These are phyloP conservation scores for Oryctes rhinoceros DNA, from an alignment of 1,140 invertebrate species.

Conservation along the genomic window DNA sequence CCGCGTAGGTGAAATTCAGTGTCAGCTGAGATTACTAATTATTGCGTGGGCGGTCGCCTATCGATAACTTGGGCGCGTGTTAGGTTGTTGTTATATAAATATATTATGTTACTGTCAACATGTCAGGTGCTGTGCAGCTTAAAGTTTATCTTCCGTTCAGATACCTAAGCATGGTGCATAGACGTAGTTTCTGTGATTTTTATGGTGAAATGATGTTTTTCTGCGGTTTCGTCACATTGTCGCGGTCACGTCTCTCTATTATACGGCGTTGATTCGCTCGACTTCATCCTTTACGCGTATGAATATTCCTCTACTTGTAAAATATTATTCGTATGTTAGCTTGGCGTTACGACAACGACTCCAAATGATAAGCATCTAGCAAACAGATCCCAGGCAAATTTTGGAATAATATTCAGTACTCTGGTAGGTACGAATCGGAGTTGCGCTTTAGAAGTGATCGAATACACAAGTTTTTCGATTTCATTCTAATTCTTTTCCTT, in stretches of 20 bases:
- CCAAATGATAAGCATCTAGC: not conserved
- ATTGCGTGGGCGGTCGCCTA: conserved; percentile 38
- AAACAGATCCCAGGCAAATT: not conserved
- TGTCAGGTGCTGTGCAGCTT: conserved; percentile 23
- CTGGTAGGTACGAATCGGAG: too few species aligned
- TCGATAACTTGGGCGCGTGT: conserved; percentile 37
- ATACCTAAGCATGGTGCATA: not conserved
- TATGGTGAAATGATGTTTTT: not conserved
- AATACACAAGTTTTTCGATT: too few species aligned
- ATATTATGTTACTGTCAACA: conserved; percentile 39
- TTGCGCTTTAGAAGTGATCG: too few species aligned
- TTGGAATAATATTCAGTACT: not conserved
- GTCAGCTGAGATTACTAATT: conserved; percentile 44
- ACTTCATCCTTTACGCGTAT: not conserved
- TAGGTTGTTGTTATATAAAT: conserved; percentile 38
- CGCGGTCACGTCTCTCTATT: not conserved
- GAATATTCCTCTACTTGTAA: not conserved
- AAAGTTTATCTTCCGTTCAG: conserved; percentile 30
- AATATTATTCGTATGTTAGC: not conserved
- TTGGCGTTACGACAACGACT: not conserved
- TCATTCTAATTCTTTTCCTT: too few species aligned
- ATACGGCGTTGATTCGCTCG: not conserved
- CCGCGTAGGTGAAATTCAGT: conserved; percentile 40
- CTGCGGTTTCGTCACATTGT: conserved; percentile 7
- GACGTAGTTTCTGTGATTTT: not conserved